phyloP scores from a whole-genome alignment of 1,140 invertebrate genomes.

The Physella acuta region DNA sequence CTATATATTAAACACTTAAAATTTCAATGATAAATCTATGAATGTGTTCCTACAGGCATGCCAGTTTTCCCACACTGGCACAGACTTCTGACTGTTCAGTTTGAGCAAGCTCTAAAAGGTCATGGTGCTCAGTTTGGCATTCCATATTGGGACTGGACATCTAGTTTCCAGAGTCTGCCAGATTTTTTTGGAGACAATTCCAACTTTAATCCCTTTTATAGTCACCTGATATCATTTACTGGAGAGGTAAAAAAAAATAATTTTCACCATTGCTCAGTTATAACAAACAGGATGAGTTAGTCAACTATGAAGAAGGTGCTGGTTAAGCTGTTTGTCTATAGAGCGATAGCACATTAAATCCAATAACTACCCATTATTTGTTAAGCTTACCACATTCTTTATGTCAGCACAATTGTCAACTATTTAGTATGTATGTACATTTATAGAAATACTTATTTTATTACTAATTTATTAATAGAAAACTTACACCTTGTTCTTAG shows the following conservation, averaged over 20 bases:
- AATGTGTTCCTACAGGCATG: constrained; percentile 23
- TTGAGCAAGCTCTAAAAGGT: constrained; percentile 28
- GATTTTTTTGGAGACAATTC: constrained; percentile 16
- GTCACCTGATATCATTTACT: constrained; percentile 10
- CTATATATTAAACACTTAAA: too few relatives aligned
- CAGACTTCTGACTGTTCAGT: constrained; percentile 32
- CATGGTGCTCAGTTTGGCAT: constrained; percentile 31
- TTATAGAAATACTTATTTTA: neutral
- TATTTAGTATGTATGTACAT: neutral
- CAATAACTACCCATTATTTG: too few relatives aligned
- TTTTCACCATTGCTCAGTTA: constrained; percentile 13
- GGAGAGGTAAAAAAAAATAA: neutral
- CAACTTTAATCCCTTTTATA: constrained; percentile 20
- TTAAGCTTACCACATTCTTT: too few relatives aligned
- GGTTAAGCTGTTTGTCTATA: too few relatives aligned
- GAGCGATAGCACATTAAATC: too few relatives aligned
- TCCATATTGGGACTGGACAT: constrained; percentile 36
- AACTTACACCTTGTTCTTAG: neutral
- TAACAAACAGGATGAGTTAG: too few relatives aligned
- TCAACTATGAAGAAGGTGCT: constrained; percentile 30
- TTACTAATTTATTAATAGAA: neutral
- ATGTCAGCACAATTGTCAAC: neutral
- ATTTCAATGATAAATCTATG: too few relatives aligned
- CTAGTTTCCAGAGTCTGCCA: constrained; percentile 17
- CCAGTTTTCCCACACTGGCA: constrained; percentile 38